Base-by-base conservation (phyloP, 2,888 invertebrate genomes). In the Cerastoderma edule region DNA sequence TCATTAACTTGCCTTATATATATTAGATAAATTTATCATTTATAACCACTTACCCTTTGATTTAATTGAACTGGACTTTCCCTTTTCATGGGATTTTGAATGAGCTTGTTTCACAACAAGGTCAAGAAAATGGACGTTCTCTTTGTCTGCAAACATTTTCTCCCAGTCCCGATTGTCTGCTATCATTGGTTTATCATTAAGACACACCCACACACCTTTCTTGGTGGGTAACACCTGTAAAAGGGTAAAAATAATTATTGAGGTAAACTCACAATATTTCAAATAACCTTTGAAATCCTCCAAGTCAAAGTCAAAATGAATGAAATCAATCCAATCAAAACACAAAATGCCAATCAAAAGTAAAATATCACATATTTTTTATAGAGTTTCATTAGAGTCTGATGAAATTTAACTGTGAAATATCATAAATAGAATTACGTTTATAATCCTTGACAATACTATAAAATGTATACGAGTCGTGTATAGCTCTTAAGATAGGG, bases 161-260 rank as follows among this genome's bases (percentile, higher is more conserved):
- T 89, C 89, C 67, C 87, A 75, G 50, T 89, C 88, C 0, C 69
- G 69, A 64, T 88, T 87, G 71, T 92, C 91, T 13, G 88, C 84
- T 63, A 91, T 85, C 85, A 92, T 80, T n/a, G 91, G 91, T 6
- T 80, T 70, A n/a, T 90, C 87, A 4, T 77, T 81, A 19, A 89
- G 70, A 22, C 85, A 80, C 19, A 90, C 89, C 90, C 90, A 91
- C 22, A 77, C 50, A 13, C 83, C 81, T 13, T 71, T 72, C 71
- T 87, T 90, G 6, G 89, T 87, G 22, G 89, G 89, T 24, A 92
- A 83, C 22, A 91, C 83, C 72, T 87, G 85, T 32, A 70, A 27
- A 69, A 69, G n/a, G 65, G 53, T 27, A 30, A 50, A 19, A 46
- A n/a, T n/a, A n/a, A n/a, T n/a, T n/a, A 64, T 8, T 13, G 22